A percentile compares a stretch with the other conserved stretches of the same genome.
Evolutionary conservation across 1,140 invertebrate species (phyloP).

Genomic region (Aphidius ervi): DNA sequence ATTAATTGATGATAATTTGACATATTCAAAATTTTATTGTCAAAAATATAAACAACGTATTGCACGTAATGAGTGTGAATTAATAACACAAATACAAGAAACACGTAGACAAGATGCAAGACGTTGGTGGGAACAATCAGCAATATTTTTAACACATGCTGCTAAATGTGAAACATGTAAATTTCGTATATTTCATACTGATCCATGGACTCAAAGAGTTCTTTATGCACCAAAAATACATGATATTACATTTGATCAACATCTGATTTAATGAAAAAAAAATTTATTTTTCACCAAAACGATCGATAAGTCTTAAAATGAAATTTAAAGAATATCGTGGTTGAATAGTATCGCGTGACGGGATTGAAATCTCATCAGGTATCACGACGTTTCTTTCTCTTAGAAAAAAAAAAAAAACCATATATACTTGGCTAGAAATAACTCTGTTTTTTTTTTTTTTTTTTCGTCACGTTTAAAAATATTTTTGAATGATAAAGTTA

Average conservation of each 20-base stretch:
- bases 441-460: too few relatives aligned
- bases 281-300: not conserved
- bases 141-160: conserved; percentile 30
- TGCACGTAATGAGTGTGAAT: conserved; percentile 22
- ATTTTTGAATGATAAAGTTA: too few relatives aligned
- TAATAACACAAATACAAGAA: conserved; percentile 29
- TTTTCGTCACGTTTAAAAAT: too few relatives aligned
- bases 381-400: too few relatives aligned
- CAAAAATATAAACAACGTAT: conserved; percentile 34
- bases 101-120: conserved; percentile 31
- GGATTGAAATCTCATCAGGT: not conserved
- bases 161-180: conserved; percentile 21
- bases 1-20: conserved; percentile 7
- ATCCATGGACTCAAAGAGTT: conserved; percentile 33
- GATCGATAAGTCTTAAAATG: conserved; percentile 8
- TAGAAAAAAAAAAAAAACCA: too few relatives aligned
- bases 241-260: conserved; percentile 18
- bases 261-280: not conserved
- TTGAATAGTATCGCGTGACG: conserved; percentile 4
- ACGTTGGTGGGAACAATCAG: conserved; percentile 40
- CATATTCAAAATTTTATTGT: conserved; percentile 24
- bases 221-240: conserved; percentile 33
- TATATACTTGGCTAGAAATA: too few relatives aligned
- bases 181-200: conserved; percentile 34
- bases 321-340: conserved; percentile 3